Base-by-base conservation (phyloP, 2,888 invertebrate species). In the Noctuana brunneofusca region DNA sequence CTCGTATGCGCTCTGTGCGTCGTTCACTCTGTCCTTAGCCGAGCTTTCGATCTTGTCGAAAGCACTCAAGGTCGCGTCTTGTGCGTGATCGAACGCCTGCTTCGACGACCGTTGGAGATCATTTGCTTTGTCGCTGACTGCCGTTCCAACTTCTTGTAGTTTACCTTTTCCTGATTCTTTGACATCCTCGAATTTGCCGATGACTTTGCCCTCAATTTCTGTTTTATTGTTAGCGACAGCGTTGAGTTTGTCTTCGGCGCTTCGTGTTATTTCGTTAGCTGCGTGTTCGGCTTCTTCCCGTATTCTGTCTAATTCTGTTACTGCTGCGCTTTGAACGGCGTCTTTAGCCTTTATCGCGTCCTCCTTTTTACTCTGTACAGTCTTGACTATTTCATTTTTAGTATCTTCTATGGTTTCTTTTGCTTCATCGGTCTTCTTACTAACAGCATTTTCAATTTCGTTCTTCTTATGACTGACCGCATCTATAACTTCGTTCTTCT, bases 21-120 rank as follows among this genome's bases (percentile, higher is more conserved):
- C 85, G 71, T 71, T 79, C 74, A 83, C 76, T 81, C 79, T 87
- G 69, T 87, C 90, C 87, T 87, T 90, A 70, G 88, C 82, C 65
- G 87, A 80, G 82, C 87, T 86, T 89, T 90, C 89, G 84, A 89
- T 65, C 69, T 75, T 83, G 75, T 87, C 91, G 85, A 89, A 88
- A 83, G 89, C 71, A 79, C 87, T 83, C 76, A 89, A 89, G 85
- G 89, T 74, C 66, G 89, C 78, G 68, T 89, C 83, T 81, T 90
- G 87, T 69, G 76, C 80, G 77, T 84, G 78, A 74, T 78, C 85
- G 75, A 86, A 84, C 70, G 86, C 84, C 64, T 83, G 80, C 68
- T 81, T 82, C 24, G 87, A 80, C 49, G 87, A 84, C 65, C 78
- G 74, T 63, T 89, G 84, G 41, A 88, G 65, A 64, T 84, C 74